These are phyloP conservation scores for Plagiodera versicolora DNA, from an alignment of 2,888 invertebrate species.

Conservation along the genomic window DNA sequence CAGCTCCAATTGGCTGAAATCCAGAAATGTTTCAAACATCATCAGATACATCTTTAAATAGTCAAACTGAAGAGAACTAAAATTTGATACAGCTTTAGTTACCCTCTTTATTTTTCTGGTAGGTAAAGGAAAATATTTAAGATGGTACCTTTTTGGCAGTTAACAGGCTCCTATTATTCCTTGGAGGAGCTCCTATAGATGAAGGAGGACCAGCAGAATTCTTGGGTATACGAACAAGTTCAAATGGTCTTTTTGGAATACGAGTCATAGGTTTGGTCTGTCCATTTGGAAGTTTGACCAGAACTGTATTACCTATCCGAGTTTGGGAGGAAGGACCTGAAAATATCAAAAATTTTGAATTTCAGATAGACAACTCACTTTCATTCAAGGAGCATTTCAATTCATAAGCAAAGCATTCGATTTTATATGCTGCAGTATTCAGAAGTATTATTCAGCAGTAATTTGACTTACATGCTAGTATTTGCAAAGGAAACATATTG, in stretches of 20 bases:
- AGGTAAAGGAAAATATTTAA: slow-evolving; percentile 7
- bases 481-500: too few relatives aligned
- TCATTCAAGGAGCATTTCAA: too few relatives aligned
- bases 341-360: slow-evolving; percentile 9
- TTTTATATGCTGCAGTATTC: too few relatives aligned
- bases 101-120: too few relatives aligned
- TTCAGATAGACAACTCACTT: too few relatives aligned
- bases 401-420: too few relatives aligned
- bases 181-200: slow-evolving; percentile 34
- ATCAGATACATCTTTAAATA: too few relatives aligned
- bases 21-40: neutral
- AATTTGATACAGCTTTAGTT: too few relatives aligned
- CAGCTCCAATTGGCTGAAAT: slow-evolving; percentile 35
- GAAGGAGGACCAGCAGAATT: slow-evolving; percentile 36
- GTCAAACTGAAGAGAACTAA: too few relatives aligned
- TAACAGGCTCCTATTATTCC: slow-evolving; percentile 25
- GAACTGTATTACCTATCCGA: slow-evolving; percentile 53
- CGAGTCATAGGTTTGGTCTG: slow-evolving; percentile 55
- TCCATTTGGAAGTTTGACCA: slow-evolving; percentile 55
- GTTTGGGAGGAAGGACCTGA: slow-evolving; percentile 47
- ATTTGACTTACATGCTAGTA: too few relatives aligned
- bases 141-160: slow-evolving; percentile 25
- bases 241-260: slow-evolving; percentile 50
- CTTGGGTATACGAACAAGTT: slow-evolving; percentile 49
- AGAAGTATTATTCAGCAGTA: too few relatives aligned